Evolutionary conservation across 2,888 invertebrate species (phyloP), one percentile per base, ranked within the genome.

Genomic region (Platycheirus albimanus): DNA sequence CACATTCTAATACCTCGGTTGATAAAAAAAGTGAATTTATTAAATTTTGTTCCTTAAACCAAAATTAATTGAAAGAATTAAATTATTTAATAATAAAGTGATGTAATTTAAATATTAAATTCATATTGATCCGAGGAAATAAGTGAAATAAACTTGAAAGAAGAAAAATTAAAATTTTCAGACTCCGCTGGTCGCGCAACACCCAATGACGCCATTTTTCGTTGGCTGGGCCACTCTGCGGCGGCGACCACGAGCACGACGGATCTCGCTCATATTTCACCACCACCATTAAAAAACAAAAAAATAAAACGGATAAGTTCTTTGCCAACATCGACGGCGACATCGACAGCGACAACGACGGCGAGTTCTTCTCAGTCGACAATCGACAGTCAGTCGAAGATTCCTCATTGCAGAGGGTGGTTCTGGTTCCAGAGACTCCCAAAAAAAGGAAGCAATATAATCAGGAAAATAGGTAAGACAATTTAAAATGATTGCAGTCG

Each of bases 191-290:
- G 84, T 79, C 78, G 79, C 84, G 79, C 74, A 84, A 79, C 64
- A 84, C 74, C 79, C 74, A 84, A 84, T 84, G 84, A 84, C 84
- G 84, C 84, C 84, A 84, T 84, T 71, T 84, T 84, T 75, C 84
- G 79, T 84, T 79, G 78, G 78, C 72, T 70, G 78, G 78, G 83
- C 78, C 83, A 78, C 67, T 63, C 69, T 83, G 63, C 72, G 83
- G 72, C 77, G 51, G 66, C 71, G 69, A 74, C 83, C 83, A 69
- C 71, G 67, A 72, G 77, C 83, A 69, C 69, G 78, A 69, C 83
- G 78, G 77, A 74, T 61, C 72, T 83, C 78, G 77, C 77, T 71
- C 72, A 69, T 30, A 63, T 56, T 69, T 72, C 72, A 78, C 72
- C 67, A 74, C 58, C 77, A 83, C 71, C 71, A 77, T 43, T 74